Percentiles rank a stretch among this genome's conserved stretches.
Evolutionary conservation across 2,113 vertebrate species (phyloP).

Genomic region (Bubo blakistoni): DNA sequence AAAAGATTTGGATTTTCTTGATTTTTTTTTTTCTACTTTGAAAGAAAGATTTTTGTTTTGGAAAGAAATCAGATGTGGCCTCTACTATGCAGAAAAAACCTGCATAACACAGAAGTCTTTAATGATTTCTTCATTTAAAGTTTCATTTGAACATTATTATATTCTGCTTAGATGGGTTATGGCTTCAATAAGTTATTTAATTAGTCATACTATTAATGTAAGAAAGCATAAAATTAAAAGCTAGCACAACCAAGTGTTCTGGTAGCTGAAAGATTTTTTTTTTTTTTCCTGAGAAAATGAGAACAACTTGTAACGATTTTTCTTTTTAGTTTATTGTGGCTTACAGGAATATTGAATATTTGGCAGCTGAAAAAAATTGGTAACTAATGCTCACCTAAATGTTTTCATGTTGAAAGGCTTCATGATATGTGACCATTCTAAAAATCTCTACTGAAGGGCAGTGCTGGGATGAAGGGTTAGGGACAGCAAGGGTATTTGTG

Average conservation of each 20-base stretch:
- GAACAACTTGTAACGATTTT: not conserved
- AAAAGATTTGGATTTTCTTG: not conserved
- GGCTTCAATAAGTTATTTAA: not conserved
- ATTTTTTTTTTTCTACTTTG: not conserved
- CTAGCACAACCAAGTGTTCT: not conserved
- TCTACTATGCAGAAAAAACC: not conserved
- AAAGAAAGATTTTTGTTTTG: not conserved
- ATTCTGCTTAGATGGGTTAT: not conserved
- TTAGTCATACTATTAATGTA: not conserved
- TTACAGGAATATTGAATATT: not conserved
- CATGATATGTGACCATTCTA: not conserved
- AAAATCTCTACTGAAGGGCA: not conserved
- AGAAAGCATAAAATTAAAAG: not conserved
- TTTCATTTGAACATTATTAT: not conserved
- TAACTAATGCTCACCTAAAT: not conserved
- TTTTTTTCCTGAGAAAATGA: not conserved
- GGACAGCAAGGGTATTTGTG: accelerated
- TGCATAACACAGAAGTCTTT: not conserved
- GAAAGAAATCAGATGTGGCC: not conserved
- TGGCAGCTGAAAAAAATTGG: not conserved
- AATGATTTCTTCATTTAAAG: not conserved
- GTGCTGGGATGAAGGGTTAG: not conserved
- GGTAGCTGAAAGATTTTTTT: not conserved
- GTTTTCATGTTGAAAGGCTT: not conserved
- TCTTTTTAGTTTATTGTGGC: not conserved